These are phyloP conservation scores for Nomada fucata DNA, from an alignment of 2,888 invertebrate genomes.

Conservation along the genomic window DNA sequence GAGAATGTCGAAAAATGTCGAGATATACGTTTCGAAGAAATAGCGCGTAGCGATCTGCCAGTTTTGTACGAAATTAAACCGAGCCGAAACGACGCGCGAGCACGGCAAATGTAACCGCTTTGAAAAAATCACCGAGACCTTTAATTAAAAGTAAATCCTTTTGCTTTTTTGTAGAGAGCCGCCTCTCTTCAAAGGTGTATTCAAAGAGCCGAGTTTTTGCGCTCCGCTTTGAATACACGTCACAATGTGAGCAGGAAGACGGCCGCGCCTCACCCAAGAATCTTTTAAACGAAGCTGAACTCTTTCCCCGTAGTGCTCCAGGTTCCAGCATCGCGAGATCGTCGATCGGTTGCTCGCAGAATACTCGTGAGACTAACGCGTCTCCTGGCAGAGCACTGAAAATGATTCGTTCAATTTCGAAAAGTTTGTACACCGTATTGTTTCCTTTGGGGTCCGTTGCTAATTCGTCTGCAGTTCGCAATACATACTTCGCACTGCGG, in stretches of 20 bases:
- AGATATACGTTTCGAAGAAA: conserved; percentile 10
- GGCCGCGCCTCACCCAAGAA: not conserved
- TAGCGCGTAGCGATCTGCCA: conserved; percentile 1
- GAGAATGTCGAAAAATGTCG: not conserved
- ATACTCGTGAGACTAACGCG: not conserved
- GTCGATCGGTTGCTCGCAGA: not conserved
- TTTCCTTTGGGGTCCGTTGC: not conserved
- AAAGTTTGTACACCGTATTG: conserved; percentile 2
- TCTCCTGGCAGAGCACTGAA: not conserved
- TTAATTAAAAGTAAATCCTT: conserved; percentile 62
- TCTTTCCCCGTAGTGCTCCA: not conserved
- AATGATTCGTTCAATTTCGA: not conserved
- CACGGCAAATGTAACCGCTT: conserved; percentile 29
- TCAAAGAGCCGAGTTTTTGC: conserved; percentile 30
- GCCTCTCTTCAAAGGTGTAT: conserved; percentile 29
- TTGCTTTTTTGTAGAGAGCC: conserved; percentile 11
- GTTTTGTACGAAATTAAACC: conserved; percentile 40
- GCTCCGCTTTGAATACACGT: conserved; percentile 10
- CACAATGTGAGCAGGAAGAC: conserved; percentile 2
- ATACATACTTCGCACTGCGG: not conserved
- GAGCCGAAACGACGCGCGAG: conserved; percentile 9
- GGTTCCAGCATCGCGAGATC: not conserved
- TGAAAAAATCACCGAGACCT: conserved; percentile 47
- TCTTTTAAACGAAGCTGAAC: not conserved
- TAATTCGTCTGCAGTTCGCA: conserved; percentile 32